A percentile compares a stretch with the other conserved stretches of the same genome.
phyloP scores from a whole-genome alignment of 1,140 invertebrate species.

The Cydia pomonella region DNA sequence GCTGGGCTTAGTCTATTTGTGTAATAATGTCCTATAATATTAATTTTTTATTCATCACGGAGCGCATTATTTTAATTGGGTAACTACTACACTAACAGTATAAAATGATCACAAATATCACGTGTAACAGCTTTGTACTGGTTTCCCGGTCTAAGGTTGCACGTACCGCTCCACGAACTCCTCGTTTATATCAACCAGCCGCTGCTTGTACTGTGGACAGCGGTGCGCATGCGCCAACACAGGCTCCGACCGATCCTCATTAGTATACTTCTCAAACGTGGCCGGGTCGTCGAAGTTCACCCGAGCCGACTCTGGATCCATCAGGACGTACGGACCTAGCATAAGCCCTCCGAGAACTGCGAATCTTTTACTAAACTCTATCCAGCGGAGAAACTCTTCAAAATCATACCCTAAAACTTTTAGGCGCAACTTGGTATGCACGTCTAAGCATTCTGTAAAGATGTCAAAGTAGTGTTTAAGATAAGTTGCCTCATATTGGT shows the following conservation, averaged over 20 bases:
- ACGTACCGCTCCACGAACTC: conserved; percentile 62
- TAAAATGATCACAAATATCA: too few species aligned
- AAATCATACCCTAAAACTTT: conserved; percentile 49
- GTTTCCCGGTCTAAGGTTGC: neutral
- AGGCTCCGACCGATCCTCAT: conserved; percentile 57
- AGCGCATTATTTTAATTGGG: too few species aligned
- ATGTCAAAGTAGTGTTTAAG: conserved; percentile 62
- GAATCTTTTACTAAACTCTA: conserved; percentile 55
- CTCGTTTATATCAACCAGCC: conserved; percentile 54
- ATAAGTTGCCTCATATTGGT: conserved; percentile 53
- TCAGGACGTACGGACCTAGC: conserved; percentile 58
- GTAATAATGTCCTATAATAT: too few species aligned
- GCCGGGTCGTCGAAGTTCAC: conserved; percentile 58
- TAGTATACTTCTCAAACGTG: conserved; percentile 47
- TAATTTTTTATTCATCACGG: too few species aligned
- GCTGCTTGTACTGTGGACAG: conserved; percentile 42
- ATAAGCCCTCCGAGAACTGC: conserved; percentile 47
- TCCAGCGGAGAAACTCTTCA: conserved; percentile 50
- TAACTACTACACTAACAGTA: too few species aligned
- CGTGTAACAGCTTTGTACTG: too few species aligned
- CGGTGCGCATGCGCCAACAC: conserved; percentile 50
- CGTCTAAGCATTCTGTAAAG: conserved; percentile 53
- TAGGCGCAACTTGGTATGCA: conserved; percentile 48
- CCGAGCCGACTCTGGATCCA: conserved; percentile 55
- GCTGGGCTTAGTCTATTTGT: too few species aligned